Conservation (phyloP, 2,888 invertebrate genomes). For the Pyrgus malvae region DNA sequence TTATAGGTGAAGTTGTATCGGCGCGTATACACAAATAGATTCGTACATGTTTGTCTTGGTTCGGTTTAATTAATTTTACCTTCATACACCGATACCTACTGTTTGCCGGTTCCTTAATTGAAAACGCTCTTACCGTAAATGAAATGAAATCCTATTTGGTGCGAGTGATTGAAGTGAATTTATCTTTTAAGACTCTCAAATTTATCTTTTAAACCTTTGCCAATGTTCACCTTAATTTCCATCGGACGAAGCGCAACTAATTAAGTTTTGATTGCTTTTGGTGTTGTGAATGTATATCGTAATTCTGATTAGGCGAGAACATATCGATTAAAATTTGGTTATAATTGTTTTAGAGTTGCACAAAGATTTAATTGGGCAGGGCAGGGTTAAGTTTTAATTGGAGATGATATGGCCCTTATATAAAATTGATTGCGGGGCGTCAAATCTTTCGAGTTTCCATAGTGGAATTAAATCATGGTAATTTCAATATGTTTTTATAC, state of each 20-base stretch:
- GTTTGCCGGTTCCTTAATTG: constrained; percentile 79
- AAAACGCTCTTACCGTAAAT: constrained; percentile 79
- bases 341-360: neutral
- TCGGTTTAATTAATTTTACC: constrained; percentile 80
- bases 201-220: constrained; percentile 68
- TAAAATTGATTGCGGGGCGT: too few species aligned
- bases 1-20: neutral
- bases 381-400: too few species aligned
- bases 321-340: neutral
- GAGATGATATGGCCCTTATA: too few species aligned
- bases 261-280: constrained; percentile 73
- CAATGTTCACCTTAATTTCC: constrained; percentile 56
- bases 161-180: constrained; percentile 78
- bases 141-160: constrained; percentile 80
- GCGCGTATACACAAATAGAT: constrained; percentile 70
- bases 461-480: too few species aligned
- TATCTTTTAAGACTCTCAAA: constrained; percentile 78
- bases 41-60: constrained; percentile 78
- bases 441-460: too few species aligned
- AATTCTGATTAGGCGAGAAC: constrained; percentile 2
- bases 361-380: too few species aligned
- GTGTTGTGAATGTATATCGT: constrained; percentile 66
- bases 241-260: constrained; percentile 63
- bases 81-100: constrained; percentile 78
- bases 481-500: too few species aligned